Percentiles rank a stretch among this genome's conserved stretches.
Evolutionary conservation across 2,888 invertebrate genomes (phyloP).

Genomic region (Tetheella fluctuosa): DNA sequence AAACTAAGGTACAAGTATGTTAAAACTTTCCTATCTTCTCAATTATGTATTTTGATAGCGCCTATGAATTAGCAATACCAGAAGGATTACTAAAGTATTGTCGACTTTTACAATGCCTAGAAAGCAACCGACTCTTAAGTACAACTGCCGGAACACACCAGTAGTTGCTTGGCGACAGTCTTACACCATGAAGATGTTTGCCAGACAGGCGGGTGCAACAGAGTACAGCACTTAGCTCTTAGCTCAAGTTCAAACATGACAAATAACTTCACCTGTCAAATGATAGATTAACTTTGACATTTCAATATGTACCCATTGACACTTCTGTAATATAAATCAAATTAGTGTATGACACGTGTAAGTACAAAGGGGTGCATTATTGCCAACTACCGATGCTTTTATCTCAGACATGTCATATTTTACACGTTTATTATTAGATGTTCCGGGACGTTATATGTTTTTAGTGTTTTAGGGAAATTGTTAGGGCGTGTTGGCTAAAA

Average conservation of each 20-base stretch:
- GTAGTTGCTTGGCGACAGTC: too few species aligned
- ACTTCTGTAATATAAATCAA: conserved; percentile 10
- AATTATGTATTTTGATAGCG: neutral
- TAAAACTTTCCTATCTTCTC: neutral
- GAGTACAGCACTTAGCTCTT: too few species aligned
- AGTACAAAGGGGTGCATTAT: conserved; percentile 45
- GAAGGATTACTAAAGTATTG: too few species aligned
- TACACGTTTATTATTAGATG: neutral
- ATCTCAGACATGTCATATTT: conserved; percentile 19
- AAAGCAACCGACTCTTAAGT: too few species aligned
- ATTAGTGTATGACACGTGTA: conserved; percentile 34
- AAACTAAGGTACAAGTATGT: neutral
- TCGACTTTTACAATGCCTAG: too few species aligned
- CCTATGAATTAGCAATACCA: too few species aligned
- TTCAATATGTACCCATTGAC: conserved; percentile 2
- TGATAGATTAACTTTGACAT: neutral
- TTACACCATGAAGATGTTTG: too few species aligned
- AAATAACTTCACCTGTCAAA: neutral
- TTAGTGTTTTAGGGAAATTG: neutral
- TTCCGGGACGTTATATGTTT: neutral
- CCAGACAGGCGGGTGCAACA: too few species aligned
- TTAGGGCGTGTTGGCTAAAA: neutral
- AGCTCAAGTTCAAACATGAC: too few species aligned
- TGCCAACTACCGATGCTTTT: conserved; percentile 46
- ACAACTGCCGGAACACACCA: too few species aligned